Conservation (phyloP, 2,797 vertebrate species). For the Gymnothorax javanicus region DNA sequence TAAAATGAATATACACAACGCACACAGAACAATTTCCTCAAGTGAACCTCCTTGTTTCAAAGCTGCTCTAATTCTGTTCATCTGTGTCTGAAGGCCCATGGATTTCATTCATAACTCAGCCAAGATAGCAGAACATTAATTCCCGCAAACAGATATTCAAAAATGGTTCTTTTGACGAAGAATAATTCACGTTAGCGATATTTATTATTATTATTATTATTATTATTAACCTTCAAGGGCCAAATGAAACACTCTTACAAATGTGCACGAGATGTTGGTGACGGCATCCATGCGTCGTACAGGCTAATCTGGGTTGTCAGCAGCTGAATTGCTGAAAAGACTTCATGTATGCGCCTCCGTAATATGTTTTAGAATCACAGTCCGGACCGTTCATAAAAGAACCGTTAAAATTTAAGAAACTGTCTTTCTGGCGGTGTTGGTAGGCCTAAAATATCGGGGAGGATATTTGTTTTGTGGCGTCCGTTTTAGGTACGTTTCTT, state of each 20-base stretch:
- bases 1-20: neutral
- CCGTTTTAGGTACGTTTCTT: neutral
- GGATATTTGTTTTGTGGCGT: neutral
- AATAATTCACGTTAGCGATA: neutral
- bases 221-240: neutral
- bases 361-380: neutral
- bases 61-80: slow-evolving; percentile 15
- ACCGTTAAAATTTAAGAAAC: neutral
- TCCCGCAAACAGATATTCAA: neutral
- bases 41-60: neutral
- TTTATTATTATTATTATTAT: neutral
- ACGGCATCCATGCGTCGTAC: too few species aligned
- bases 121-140: slow-evolving; percentile 11
- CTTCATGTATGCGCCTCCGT: neutral
- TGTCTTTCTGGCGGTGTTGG: neutral
- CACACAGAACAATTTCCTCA: slow-evolving; percentile 8
- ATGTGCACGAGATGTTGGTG: too few species aligned
- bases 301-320: too few species aligned
- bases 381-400: neutral
- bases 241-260: too few species aligned
- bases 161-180: slow-evolving; percentile 20
- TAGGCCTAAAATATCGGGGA: neutral
- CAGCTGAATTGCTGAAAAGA: neutral
- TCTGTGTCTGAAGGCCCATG: slow-evolving; percentile 30
- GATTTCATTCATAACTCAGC: slow-evolving; percentile 56